phyloP scores from a whole-genome alignment of 2,888 invertebrate genomes.

The Agonum fuliginosum region DNA sequence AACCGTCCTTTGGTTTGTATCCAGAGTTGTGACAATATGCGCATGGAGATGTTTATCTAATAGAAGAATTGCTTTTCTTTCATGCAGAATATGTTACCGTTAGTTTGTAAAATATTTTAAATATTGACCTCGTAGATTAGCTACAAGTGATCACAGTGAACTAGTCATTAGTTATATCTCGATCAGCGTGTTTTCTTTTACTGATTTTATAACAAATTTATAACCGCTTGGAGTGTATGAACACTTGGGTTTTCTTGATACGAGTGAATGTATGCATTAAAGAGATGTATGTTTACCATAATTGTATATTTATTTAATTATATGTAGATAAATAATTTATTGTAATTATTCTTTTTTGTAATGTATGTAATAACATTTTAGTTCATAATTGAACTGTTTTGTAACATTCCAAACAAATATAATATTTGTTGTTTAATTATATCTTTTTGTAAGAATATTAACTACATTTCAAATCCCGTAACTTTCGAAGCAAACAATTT shows the following conservation, averaged over 20 bases:
- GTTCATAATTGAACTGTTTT: conserved; percentile 68
- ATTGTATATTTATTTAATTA: conserved; percentile 58
- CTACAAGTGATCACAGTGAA: conserved; percentile 58
- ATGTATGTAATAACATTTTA: conserved; percentile 66
- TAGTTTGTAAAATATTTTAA: conserved; percentile 38
- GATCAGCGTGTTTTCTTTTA: conserved; percentile 31
- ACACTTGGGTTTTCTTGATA: conserved; percentile 54
- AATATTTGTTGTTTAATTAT: conserved; percentile 69
- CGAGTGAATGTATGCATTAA: conserved; percentile 59
- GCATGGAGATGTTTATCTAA: conserved; percentile 25
- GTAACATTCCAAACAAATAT: conserved; percentile 72
- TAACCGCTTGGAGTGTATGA: conserved; percentile 47
- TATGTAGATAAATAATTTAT: conserved; percentile 59
- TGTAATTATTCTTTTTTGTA: conserved; percentile 58
- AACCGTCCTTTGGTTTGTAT: conserved; percentile 56
- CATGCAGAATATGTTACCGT: conserved; percentile 49
- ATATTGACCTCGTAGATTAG: conserved; percentile 54
- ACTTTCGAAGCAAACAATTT: no score
- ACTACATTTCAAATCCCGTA: no score
- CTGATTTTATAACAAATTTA: conserved; percentile 41
- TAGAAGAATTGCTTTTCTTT: conserved; percentile 19
- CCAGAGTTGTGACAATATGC: conserved; percentile 53
- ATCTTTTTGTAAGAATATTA: no score
- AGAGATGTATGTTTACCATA: conserved; percentile 54
- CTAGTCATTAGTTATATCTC: conserved; percentile 56